Evolutionary conservation across 2,113 vertebrate species (phyloP).

Genomic region (Calyptomena viridis): DNA sequence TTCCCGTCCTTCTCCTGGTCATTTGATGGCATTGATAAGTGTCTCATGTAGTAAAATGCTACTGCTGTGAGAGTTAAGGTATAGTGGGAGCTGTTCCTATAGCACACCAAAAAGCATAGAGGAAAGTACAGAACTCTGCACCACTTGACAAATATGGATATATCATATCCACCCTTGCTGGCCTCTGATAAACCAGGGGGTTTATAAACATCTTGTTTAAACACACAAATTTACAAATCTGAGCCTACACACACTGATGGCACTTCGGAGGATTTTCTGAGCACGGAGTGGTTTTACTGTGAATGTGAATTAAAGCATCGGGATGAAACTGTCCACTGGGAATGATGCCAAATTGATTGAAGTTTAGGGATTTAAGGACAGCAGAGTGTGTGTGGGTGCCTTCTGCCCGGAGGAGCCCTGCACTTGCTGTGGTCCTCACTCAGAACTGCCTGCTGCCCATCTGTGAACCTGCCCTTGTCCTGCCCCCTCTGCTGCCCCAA

Average conservation of each 20-base stretch:
- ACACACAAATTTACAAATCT: not conserved
- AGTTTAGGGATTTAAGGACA: not conserved
- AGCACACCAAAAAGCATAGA: not conserved
- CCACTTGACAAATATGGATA: fast-evolving
- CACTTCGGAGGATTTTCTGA: not conserved
- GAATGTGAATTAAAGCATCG: not conserved
- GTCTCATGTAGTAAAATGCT: fast-evolving
- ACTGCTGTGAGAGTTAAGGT: not conserved
- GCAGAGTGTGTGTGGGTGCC: not conserved
- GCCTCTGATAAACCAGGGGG: not conserved
- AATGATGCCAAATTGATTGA: not conserved
- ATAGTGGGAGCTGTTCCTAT: not conserved
- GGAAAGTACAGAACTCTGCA: not conserved
- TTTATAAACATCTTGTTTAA: not conserved
- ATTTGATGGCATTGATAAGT: not conserved
- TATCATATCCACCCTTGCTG: too few relatives aligned
- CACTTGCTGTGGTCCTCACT: not conserved
- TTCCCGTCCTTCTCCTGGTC: not conserved
- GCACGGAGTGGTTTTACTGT: not conserved
- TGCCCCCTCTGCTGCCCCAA: not conserved
- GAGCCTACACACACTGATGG: not conserved
- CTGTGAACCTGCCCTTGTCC: fast-evolving
- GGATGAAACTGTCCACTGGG: not conserved
- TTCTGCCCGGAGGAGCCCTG: not conserved
- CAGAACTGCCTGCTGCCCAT: not conserved